phyloP scores from a whole-genome alignment of 2,888 invertebrate species.

The Pogonocherus hispidulus region DNA sequence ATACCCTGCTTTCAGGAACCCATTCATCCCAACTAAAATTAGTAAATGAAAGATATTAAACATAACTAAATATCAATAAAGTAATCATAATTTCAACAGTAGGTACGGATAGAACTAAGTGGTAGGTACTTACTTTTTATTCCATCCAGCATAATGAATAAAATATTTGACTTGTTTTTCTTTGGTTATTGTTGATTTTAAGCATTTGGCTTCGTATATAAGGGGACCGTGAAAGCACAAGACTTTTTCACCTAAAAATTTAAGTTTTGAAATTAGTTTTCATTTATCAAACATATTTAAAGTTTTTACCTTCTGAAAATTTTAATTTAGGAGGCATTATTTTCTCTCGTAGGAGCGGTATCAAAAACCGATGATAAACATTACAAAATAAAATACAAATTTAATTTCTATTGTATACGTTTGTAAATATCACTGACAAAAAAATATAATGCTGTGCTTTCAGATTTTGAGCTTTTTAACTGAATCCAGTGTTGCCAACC shows the following conservation, averaged over 20 bases:
- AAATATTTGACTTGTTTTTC: constrained; percentile 92
- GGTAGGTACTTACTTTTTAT: constrained; percentile 86
- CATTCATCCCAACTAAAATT: constrained; percentile 87
- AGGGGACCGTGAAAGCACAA: constrained; percentile 96
- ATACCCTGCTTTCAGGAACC: constrained; percentile 91
- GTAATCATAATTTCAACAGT: no score
- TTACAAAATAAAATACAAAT: no score
- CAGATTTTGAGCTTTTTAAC: not conserved
- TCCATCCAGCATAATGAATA: constrained; percentile 98
- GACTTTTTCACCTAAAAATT: constrained; percentile 84
- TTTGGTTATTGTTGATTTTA: constrained; percentile 85
- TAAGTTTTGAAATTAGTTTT: constrained; percentile 17
- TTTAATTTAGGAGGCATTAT: constrained; percentile 62
- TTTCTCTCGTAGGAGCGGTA: not conserved
- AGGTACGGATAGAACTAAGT: not conserved
- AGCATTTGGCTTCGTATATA: constrained; percentile 96
- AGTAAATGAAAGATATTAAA: not conserved
- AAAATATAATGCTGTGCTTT: no score
- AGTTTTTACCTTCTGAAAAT: constrained; percentile 59
- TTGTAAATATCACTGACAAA: no score
- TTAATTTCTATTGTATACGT: no score
- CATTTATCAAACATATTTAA: not conserved
- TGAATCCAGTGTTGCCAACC: no score
- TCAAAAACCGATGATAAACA: not conserved
- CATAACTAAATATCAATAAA: not conserved